phyloP scores from a whole-genome alignment of 1,140 invertebrate species.

The Latrodectus geometricus region DNA sequence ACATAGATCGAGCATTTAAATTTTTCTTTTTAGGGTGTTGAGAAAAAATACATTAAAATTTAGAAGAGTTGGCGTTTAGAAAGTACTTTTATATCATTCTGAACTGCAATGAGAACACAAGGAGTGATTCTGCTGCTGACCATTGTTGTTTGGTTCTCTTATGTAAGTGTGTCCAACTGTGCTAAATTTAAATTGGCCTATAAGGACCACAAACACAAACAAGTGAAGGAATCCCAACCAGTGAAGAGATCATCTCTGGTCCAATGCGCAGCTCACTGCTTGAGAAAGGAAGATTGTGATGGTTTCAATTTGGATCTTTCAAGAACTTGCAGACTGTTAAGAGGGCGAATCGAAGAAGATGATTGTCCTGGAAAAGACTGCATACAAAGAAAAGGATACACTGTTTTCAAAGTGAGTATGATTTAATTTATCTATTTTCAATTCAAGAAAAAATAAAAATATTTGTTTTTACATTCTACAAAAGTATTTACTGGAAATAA shows the following conservation, averaged over 20 bases:
- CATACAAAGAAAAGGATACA: slow-evolving; percentile 16
- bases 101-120: no score
- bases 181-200: slow-evolving; percentile 36
- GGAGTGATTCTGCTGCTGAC: no score
- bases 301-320: slow-evolving; percentile 27
- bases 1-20: no score
- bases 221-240: neutral
- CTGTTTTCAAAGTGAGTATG: slow-evolving; percentile 24
- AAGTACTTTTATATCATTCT: no score
- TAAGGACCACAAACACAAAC: slow-evolving; percentile 10
- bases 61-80: no score
- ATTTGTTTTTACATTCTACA: no score
- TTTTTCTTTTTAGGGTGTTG: no score
- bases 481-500: no score
- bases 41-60: no score
- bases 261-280: slow-evolving; percentile 20
- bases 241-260: slow-evolving; percentile 19
- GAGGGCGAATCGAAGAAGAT: slow-evolving; percentile 1
- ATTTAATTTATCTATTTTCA: no score
- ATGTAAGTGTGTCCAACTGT: neutral
- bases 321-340: slow-evolving; percentile 21
- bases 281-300: slow-evolving; percentile 15
- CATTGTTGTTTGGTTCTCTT: no score
- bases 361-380: slow-evolving; percentile 23
- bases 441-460: no score